Conservation (phyloP, 2,888 invertebrate genomes). For the Patella depressa region DNA sequence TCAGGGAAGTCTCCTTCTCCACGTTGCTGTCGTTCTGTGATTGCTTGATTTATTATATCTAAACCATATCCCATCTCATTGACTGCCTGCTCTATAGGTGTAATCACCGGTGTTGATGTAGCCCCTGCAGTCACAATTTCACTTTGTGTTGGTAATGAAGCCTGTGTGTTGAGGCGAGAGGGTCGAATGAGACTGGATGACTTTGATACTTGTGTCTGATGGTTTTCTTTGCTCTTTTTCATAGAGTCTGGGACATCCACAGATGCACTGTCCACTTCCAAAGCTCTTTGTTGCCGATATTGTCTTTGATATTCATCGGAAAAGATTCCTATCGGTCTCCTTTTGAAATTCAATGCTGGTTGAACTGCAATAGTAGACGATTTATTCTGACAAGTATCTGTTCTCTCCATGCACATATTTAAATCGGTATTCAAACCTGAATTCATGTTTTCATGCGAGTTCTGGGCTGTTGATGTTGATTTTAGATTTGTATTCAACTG, state of each 20-base stretch:
- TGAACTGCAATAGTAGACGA: background rate
- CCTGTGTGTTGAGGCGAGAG: background rate
- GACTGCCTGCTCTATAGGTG: background rate
- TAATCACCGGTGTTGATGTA: background rate
- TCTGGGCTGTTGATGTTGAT: background rate
- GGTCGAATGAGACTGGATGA: background rate
- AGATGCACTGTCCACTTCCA: background rate
- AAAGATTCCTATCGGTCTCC: background rate
- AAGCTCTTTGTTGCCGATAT: background rate
- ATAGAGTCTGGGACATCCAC: background rate
- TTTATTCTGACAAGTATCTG: background rate
- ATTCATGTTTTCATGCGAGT: background rate
- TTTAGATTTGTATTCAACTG: background rate
- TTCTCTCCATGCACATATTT: background rate
- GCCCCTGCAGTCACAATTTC: background rate
- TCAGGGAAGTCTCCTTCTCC: background rate
- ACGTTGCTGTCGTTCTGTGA: background rate
- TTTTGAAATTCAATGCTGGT: background rate
- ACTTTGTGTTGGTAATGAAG: background rate
- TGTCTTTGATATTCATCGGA: background rate
- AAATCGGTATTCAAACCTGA: too few species aligned
- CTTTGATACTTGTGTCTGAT: too few species aligned
- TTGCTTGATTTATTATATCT: slow-evolving; percentile 3
- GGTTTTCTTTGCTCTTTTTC: background rate
- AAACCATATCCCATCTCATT: slow-evolving; percentile 15